Base-by-base conservation (phyloP, 2,888 invertebrate genomes). In the Hoplodrina blanda region DNA sequence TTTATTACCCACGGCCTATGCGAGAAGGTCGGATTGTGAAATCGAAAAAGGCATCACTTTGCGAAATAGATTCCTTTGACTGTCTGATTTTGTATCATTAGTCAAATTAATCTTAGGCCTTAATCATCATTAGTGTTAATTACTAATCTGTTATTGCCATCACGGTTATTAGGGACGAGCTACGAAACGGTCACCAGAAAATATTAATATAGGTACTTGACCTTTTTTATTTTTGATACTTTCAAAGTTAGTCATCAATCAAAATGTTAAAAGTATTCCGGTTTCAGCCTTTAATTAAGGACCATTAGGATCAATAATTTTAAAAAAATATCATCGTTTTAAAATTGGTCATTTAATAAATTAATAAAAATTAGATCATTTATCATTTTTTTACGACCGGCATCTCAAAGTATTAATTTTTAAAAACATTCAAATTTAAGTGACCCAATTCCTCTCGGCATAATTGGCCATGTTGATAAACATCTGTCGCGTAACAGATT, bases 401-500 rank as follows among this genome's bases (percentile, higher is more conserved):
- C 61, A 60, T 60, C 30, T 25, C 15, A 53, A 59, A 60, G 7
- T 6, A 64, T 55, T 30, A 37, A 49, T 60, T 73, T 72, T 41
- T 11, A 7, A 65, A 74, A 69, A 49, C 41, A 30, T 53, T 19
- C 37, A 62, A 5, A 50, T 44, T 67, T 44, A 63, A 56, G 46
- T 66, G 69, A 73, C 55, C 56, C 55, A 59, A 71, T 74, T 76
- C 44, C 44, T 4, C 64, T 67, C 25, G 19, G 17, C 15, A 66
- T 72, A 76, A 70, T 75, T 70, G 49, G 13, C 60, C 41, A 60
- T 64, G 17, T 62, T 80, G 53, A 65, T 54, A 71, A 67, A 67
- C 62, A 76, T 72, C 67, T 72, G 68, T 55, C 61, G 57, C 50
- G 20, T 15, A 55, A 56, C n/a, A 55, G 69, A 69, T 82, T 57